These are phyloP conservation scores for Euzophera pinguis DNA, from an alignment of 2,888 invertebrate genomes.

Conservation along the genomic window DNA sequence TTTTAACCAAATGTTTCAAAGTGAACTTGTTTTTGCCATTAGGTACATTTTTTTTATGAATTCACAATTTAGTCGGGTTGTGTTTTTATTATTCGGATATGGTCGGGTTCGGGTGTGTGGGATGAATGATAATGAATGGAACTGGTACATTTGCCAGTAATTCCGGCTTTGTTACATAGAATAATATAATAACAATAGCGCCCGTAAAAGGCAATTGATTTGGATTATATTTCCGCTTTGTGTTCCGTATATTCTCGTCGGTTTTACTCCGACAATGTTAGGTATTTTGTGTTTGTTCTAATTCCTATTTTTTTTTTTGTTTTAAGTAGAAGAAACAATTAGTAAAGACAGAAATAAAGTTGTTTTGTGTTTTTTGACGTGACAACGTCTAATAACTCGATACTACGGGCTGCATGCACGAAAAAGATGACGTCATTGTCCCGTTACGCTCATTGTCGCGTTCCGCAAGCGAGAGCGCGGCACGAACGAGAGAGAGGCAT, in stretches of 20 bases:
- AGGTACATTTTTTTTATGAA: constrained; percentile 3
- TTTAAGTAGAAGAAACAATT: no score
- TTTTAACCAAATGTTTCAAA: neutral
- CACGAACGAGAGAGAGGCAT: no score
- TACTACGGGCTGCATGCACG: no score
- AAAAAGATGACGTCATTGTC: no score
- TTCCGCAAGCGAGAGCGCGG: no score
- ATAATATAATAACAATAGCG: constrained; percentile 2
- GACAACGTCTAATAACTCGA: no score
- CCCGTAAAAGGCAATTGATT: constrained; percentile 7
- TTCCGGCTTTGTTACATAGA: constrained; percentile 1
- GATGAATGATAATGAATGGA: constrained; percentile 6
- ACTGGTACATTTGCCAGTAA: constrained; percentile 3
- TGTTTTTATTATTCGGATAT: constrained; percentile 1
- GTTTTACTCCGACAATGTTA: neutral
- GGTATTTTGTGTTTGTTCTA: neutral
- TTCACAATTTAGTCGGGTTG: constrained; percentile 7
- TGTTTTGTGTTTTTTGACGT: no score
- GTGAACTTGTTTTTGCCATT: neutral
- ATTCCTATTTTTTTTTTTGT: no score
- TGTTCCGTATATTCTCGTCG: constrained; percentile 3
- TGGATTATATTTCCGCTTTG: neutral
- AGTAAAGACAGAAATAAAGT: no score
- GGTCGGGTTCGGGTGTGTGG: constrained; percentile 3
- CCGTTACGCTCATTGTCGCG: no score